Evolutionary conservation across 2,888 invertebrate genomes (phyloP), one percentile per base, ranked within the genome.

Genomic region (Abrostola triplasia): DNA sequence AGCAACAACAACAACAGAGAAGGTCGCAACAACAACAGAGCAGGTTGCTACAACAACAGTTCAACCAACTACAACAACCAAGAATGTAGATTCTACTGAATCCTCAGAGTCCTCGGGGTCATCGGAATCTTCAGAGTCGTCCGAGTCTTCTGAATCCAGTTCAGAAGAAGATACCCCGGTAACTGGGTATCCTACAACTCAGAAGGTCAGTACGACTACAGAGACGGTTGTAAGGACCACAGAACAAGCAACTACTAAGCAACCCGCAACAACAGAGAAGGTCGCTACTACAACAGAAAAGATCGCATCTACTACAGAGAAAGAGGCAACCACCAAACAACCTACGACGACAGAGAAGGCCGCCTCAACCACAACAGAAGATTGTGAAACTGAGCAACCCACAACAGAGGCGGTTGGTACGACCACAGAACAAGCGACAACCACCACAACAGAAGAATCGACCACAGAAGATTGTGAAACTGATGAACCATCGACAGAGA

Each of bases 131-230:
- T 41, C 10, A 0, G 54, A 55, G 5, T 47, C 44, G 6, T 36
- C 36, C 13, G 54, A 44, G 7, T 42, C 42, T 5, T n/a, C n/a
- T 6, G 42, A 42, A 40, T 24, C 10, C 10, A 10, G 8, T 9
- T 52, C 52, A 5, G 40, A n/a, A 53, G 52, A 54, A 42, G 37
- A 51, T 24, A 24, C 24, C 24, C 24, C 24, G 24, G 24, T 24
- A 24, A 24, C 24, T 24, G 24, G 24, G 4, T 4, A 24, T 24
- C 24, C 24, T 4, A 24, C 24, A 24, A 24, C 24, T 2, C 1
- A 12, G 36, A 12, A 36, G n/a, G 12, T 9, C 42, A 7, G 0
- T 37, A 12, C 6, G 38, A n/a, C 10, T 41, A 48, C 38, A 8
- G 44, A 9, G 36, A 56, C 40, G 7, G 11, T 0, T 0, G 38